A percentile compares a stretch with the other conserved stretches of the same genome.
Conservation (phyloP, 1,140 invertebrate genomes). For the Vollenhovia emeryi region DNA sequence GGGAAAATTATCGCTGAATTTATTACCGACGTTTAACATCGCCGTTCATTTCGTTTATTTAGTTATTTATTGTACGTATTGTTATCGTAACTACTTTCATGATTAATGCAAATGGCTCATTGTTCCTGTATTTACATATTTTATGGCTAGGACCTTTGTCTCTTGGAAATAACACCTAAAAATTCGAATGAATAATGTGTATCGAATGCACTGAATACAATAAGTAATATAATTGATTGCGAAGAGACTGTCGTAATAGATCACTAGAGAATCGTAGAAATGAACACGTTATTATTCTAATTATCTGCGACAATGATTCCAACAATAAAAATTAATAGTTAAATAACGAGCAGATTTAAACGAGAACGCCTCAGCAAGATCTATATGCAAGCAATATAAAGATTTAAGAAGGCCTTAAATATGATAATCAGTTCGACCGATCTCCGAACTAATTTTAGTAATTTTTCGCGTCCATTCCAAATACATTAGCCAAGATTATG, state of each 20-base stretch:
- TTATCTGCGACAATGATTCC: background rate
- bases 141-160: conserved; percentile 27
- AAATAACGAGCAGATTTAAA: background rate
- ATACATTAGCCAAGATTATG: conserved; percentile 20
- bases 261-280: background rate
- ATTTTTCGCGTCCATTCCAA: background rate
- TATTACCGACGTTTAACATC: conserved; percentile 8
- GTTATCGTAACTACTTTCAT: conserved; percentile 43
- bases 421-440: background rate
- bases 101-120: conserved; percentile 40
- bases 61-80: conserved; percentile 36
- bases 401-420: background rate
- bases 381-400: background rate
- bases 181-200: conserved; percentile 15
- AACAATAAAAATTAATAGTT: background rate
- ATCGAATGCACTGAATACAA: background rate
- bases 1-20: conserved; percentile 22
- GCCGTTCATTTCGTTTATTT: background rate
- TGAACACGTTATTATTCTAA: background rate
- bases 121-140: conserved; percentile 35
- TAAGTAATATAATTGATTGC: conserved; percentile 24
- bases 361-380: background rate
- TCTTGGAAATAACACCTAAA: conserved; percentile 11
- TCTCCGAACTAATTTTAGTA: conserved; percentile 6
- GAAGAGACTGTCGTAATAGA: background rate